Evolutionary conservation across 1,140 invertebrate genomes (phyloP).

Genomic region (Cydia amplana): DNA sequence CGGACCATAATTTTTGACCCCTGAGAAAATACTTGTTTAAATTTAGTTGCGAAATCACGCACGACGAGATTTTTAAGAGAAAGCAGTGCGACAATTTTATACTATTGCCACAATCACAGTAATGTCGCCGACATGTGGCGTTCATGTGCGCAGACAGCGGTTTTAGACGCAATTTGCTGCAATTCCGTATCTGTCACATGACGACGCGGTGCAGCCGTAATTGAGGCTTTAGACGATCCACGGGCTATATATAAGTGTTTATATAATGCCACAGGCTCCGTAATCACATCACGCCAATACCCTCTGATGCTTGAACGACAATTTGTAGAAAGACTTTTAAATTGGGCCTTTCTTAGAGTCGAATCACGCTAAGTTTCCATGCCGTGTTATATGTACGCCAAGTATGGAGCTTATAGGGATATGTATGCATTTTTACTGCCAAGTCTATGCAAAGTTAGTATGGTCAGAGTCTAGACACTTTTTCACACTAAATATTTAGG

Average conservation of each 20-base stretch:
- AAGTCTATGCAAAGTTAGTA: too few relatives aligned
- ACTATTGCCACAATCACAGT: conserved; percentile 34
- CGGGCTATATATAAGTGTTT: conserved; percentile 2
- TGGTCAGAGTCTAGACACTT: too few relatives aligned
- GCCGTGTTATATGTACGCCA: neutral
- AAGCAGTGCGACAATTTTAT: conserved; percentile 36
- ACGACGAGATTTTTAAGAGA: conserved; percentile 33
- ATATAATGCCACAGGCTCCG: neutral
- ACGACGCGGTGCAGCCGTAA: conserved; percentile 34
- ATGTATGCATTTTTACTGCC: too few relatives aligned
- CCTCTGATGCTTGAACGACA: conserved; percentile 1
- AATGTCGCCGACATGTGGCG: conserved; percentile 38
- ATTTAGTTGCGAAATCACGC: conserved; percentile 26
- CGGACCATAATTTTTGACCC: neutral
- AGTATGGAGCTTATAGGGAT: too few relatives aligned
- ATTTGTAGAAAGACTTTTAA: neutral
- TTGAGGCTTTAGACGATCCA: conserved; percentile 31
- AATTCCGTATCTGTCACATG: conserved; percentile 41
- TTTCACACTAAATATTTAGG: too few relatives aligned
- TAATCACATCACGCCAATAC: conserved; percentile 38
- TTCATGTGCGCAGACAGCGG: conserved; percentile 8
- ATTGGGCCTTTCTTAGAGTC: neutral
- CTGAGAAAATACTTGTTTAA: conserved; percentile 29
- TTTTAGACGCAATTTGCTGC: conserved; percentile 41
- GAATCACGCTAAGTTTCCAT: neutral